phyloP scores from a whole-genome alignment of 2,797 vertebrate species.

The Vultur gryphus region DNA sequence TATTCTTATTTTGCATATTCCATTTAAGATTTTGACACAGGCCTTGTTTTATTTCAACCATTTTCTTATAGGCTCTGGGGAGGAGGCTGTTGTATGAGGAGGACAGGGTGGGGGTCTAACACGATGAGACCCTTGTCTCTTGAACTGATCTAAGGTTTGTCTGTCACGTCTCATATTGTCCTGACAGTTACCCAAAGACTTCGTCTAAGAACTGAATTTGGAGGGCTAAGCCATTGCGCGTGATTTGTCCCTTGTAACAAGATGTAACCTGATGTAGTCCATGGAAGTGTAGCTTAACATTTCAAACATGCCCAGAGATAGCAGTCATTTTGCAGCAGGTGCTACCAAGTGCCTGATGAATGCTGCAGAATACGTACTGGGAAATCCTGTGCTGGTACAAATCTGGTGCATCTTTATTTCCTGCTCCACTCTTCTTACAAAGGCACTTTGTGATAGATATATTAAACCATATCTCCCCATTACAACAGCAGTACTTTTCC shows the following conservation, averaged over 20 bases:
- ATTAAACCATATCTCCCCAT: not conserved
- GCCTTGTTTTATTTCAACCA: not conserved
- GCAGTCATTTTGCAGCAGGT: not conserved
- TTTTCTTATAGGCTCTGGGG: not conserved
- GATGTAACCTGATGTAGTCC: not conserved
- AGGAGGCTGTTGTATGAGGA: not conserved
- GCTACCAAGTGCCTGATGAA: not conserved
- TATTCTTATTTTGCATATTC: not conserved
- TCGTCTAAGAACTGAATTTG: not conserved
- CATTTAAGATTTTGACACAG: not conserved
- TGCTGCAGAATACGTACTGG: not conserved
- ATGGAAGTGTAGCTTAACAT: not conserved
- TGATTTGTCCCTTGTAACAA: not conserved
- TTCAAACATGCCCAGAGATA: not conserved
- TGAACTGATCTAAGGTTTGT: not conserved
- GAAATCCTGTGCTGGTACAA: not conserved
- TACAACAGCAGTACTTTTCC: slow-evolving; percentile 20
- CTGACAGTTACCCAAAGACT: not conserved
- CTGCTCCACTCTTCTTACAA: not conserved
- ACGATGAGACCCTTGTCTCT: not conserved
- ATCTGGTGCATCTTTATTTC: not conserved
- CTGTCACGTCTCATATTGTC: not conserved
- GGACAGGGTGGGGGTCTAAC: not conserved
- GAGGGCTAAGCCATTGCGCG: not conserved
- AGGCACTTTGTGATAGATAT: not conserved